Base-by-base conservation (phyloP, 2,113 vertebrate species). In the Sebastes schlegelii region DNA sequence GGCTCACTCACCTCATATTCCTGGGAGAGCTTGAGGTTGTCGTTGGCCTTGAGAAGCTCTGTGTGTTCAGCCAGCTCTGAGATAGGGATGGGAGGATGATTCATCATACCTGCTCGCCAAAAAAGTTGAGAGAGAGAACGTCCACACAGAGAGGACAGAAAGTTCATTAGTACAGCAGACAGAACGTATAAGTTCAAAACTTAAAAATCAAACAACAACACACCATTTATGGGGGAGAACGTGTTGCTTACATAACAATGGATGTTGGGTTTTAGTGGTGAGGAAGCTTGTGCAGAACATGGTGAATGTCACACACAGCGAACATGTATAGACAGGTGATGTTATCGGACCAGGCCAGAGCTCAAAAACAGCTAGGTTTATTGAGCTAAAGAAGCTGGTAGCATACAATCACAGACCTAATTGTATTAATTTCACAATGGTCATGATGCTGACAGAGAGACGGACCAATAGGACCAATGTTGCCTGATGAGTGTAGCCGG, bases 11-110 rank as follows among this genome's bases (percentile, higher is more conserved):
- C 98, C 98, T 99, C 98, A 3, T 99, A 99, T 89, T 99, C 98
- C 94, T 99, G 98, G 60, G 98, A 99, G 75, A 99, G 96, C 92
- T 99, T 99, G 81, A 99, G 96, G 95, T 99, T 99, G 96, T 99
- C 98, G 14, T 99, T 99, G 92, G 98, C 98, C 89, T 99, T 99
- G 74, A 99, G 97, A 68, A 97, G 96, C 72, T 99, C 98, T 0
- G 97, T 98, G 95, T 99, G 98, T 89, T 99, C 98, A 0, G 97
- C 96, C 94, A 99, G 96, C 93, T 99, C 98, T 0, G 97, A 91
- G 86, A 99, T 97, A 0, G 98, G 97, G 84, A 99, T 98, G 2
- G 98, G 98, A 0, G 98, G 98, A 92, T 99, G 98, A 95, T 96
- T 99, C 92, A 99, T 97, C 98, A 99, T 99, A 88, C 98, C 98